These are phyloP conservation scores for Epinephelus moara DNA, from an alignment of 2,113 vertebrate species.

Conservation along the genomic window DNA sequence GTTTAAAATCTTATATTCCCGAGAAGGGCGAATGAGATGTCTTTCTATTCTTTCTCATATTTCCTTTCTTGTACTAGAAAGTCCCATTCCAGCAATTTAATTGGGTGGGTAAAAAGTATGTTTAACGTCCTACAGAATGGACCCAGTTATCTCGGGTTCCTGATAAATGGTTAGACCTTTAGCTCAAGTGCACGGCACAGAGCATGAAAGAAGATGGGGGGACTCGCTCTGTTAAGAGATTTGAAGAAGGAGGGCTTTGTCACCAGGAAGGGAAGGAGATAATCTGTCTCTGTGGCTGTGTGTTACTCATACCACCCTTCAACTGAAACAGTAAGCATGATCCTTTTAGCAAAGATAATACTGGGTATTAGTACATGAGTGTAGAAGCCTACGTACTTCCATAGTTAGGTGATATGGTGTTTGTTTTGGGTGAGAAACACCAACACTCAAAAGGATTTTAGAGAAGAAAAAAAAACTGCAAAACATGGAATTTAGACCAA, in stretches of 20 bases:
- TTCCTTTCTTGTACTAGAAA: conserved; percentile 41
- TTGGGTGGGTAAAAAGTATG: conserved; percentile 33
- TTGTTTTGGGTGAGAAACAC: conserved; percentile 46
- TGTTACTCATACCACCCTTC: conserved; percentile 69
- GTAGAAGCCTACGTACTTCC: conserved; percentile 34
- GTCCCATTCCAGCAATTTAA: conserved; percentile 47
- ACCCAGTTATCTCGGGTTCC: conserved; percentile 54
- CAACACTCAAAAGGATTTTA: conserved; percentile 20
- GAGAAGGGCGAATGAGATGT: conserved; percentile 10
- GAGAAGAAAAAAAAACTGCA: neutral
- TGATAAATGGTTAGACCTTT: conserved; percentile 66
- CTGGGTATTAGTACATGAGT: conserved; percentile 46
- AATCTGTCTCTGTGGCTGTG: conserved; percentile 63
- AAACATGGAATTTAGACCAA: conserved; percentile 12
- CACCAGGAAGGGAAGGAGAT: conserved; percentile 51
- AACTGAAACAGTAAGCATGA: conserved; percentile 65
- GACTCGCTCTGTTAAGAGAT: conserved; percentile 58
- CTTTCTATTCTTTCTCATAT: conserved; percentile 13
- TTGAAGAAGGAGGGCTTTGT: conserved; percentile 64
- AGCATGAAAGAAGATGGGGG: conserved; percentile 28
- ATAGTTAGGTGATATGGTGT: conserved; percentile 37
- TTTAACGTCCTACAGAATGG: conserved; percentile 43
- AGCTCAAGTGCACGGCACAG: conserved; percentile 32
- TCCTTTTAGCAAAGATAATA: conserved; percentile 74
- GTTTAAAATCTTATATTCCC: conserved; percentile 4